Evolutionary conservation across 2,113 vertebrate genomes (phyloP), one percentile per base, ranked within the genome.

Genomic region (Neotoma lepida): DNA sequence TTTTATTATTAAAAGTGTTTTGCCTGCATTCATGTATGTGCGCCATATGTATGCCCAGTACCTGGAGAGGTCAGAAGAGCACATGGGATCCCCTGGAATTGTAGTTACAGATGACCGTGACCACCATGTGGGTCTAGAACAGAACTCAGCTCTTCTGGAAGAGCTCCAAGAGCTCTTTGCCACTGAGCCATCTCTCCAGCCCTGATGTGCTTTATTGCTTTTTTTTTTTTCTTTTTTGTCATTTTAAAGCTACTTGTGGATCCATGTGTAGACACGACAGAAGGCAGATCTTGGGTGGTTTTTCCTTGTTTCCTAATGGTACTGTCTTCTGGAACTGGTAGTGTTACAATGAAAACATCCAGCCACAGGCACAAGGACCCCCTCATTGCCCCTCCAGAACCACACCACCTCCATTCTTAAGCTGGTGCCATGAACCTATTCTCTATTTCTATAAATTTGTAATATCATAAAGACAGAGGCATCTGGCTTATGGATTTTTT

Each of bases 11-110:
- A 9, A 9, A 54, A 81, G 35, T 28, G n/a, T 39, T n/a, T 58
- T 39, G 51, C 35, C 12, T 39, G 35, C 20, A 26, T 28, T 6
- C 8, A 35, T n/a, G 22, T 81, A 26, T 81, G 35, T 13, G 51
- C 10, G 4, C 12, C 22, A 1, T 0, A 0, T 7, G 12, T 81
- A 54, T 81, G 22, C 22, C 35, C 0, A 22, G 54, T 58, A 22
- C 78, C 54, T 58, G 35, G 6, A 3, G 54, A 39, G n/a, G n/a
- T 39, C 6, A 58, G 54, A 58, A 81, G 78, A 39, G 35, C 35
- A 41, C 78, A 28, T 9, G 26, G 54, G 4, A 39, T 81, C 35
- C 35, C 35, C n/a, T 58, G 35, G 78, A 39, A 4, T 4, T 58
- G n/a, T 58, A 39, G 78, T 58, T 8, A 81, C 78, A 39, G 35